A percentile compares a stretch with the other conserved stretches of the same genome.
Evolutionary conservation across 2,888 invertebrate genomes (phyloP).

Genomic region (Tribolium freemani): DNA sequence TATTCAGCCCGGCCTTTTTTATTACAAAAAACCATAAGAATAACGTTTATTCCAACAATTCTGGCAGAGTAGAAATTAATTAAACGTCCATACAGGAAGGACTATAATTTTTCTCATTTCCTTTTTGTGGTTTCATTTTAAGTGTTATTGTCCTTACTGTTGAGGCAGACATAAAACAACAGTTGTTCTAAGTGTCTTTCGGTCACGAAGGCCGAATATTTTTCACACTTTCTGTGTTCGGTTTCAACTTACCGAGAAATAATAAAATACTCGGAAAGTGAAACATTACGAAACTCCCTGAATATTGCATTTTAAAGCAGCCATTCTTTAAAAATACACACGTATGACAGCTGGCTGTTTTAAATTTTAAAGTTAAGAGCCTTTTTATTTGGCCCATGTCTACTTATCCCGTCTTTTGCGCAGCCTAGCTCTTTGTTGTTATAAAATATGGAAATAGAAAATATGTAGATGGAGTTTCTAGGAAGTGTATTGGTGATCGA

Average conservation of each 20-base stretch:
- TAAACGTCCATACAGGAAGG: too few species aligned
- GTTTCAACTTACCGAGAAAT: not conserved
- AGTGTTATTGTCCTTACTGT: too few species aligned
- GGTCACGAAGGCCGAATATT: too few species aligned
- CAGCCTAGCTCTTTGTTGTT: not conserved
- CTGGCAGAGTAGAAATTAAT: too few species aligned
- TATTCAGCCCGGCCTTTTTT: too few species aligned
- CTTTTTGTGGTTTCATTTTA: too few species aligned
- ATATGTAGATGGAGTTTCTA: not conserved
- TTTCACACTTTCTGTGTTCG: too few species aligned
- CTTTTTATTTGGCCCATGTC: not conserved
- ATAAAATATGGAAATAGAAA: not conserved
- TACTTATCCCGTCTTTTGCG: not conserved
- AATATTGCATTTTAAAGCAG: not conserved
- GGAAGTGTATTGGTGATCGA: not conserved
- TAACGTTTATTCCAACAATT: too few species aligned
- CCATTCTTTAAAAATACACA: not conserved
- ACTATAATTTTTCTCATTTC: too few species aligned
- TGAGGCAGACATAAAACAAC: too few species aligned
- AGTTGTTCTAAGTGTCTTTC: too few species aligned
- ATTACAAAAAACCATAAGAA: too few species aligned
- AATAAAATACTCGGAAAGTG: not conserved
- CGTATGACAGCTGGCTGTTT: not conserved
- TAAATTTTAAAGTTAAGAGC: not conserved
- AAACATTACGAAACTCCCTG: not conserved